Conservation (phyloP, 2,113 vertebrate genomes). For the Daboia siamensis region DNA sequence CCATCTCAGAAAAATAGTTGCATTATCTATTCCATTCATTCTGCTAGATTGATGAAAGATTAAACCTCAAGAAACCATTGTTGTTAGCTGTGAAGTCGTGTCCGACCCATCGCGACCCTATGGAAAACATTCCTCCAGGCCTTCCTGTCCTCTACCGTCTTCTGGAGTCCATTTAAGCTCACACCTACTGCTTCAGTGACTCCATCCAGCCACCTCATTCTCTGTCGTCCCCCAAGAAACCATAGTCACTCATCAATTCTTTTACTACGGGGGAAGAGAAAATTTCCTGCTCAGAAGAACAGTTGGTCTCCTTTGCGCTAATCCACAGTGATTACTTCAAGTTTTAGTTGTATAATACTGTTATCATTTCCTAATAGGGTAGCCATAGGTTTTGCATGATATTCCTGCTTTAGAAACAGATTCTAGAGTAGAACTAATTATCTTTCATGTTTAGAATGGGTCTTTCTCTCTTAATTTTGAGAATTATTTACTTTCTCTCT, state of each 20-base stretch:
- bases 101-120: too few relatives aligned
- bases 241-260: not conserved
- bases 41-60: not conserved
- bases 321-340: not conserved
- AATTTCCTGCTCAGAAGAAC: not conserved
- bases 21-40: not conserved
- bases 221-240: too few relatives aligned
- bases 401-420: not conserved
- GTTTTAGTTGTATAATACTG: not conserved
- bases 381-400: not conserved
- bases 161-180: too few relatives aligned
- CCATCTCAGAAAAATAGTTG: not conserved
- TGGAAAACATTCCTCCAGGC: too few relatives aligned
- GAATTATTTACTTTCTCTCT: not conserved
- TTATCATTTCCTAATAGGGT: not conserved
- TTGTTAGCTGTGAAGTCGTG: too few relatives aligned
- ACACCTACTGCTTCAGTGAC: too few relatives aligned
- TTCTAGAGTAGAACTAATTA: not conserved
- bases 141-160: too few relatives aligned
- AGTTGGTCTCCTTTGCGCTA: not conserved
- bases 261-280: not conserved
- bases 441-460: not conserved
- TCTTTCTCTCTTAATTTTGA: not conserved
- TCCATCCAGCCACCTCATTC: too few relatives aligned
- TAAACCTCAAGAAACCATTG: not conserved